A percentile compares a stretch with the other conserved stretches of the same genome.
Conservation (phyloP, 2,888 invertebrate genomes). For the Gari tellinella region DNA sequence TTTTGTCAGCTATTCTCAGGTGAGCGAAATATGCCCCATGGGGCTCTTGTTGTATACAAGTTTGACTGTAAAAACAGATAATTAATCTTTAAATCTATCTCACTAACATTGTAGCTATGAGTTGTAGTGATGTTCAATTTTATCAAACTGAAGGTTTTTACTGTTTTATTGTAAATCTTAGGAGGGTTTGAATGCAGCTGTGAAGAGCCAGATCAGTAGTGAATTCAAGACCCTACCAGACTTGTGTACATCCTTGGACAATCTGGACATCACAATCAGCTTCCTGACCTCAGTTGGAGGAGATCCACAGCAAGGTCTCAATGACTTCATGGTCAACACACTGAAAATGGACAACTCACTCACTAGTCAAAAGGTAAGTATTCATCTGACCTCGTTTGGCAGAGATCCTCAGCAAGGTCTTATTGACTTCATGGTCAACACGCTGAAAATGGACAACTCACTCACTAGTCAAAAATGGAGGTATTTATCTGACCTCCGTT, state of each 20-base stretch:
- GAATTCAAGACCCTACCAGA: conserved; percentile 58
- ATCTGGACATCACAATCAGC: conserved; percentile 62
- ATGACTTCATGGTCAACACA: conserved; percentile 67
- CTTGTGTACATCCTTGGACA: conserved; percentile 61
- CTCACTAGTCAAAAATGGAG: conserved; percentile 61
- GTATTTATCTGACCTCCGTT: conserved; percentile 52
- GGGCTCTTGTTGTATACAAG: no score
- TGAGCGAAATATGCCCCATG: no score
- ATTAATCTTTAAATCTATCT: no score
- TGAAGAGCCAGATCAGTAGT: conserved; percentile 54
- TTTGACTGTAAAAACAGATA: no score
- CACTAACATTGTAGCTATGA: no score
- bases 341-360: conserved; percentile 64
- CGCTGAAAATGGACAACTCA: conserved; percentile 64
- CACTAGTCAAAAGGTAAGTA: conserved; percentile 60
- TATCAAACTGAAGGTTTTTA: no score
- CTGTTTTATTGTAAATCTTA: no score
- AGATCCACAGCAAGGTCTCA: conserved; percentile 40
- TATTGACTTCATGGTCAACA: conserved; percentile 66
- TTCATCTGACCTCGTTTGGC: conserved; percentile 58
- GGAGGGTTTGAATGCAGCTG: conserved; percentile 46
- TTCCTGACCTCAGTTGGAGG: conserved; percentile 65
- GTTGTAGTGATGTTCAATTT: no score
- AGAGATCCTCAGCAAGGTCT: conserved; percentile 49
- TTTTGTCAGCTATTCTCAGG: no score